phyloP scores from a whole-genome alignment of 2,888 invertebrate species.

The Papilio gigon region DNA sequence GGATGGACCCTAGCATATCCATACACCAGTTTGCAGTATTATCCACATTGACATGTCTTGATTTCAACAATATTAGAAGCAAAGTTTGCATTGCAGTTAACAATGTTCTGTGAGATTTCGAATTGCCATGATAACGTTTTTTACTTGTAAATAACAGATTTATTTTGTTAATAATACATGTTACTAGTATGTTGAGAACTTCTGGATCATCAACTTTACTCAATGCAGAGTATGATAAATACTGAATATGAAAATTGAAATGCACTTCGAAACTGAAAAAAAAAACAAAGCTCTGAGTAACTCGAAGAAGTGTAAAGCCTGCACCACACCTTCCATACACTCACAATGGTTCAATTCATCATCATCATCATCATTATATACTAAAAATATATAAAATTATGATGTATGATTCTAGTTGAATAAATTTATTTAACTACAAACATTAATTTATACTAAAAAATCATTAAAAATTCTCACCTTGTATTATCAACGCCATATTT shows the following conservation, averaged over 20 bases:
- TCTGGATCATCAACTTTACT: constrained; percentile 56
- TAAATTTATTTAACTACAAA: no score
- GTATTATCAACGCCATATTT: constrained; percentile 51
- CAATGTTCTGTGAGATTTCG: constrained; percentile 65
- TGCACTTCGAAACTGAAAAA: constrained; percentile 60
- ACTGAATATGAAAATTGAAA: constrained; percentile 67
- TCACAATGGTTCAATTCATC: no score
- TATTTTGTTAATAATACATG: constrained; percentile 61
- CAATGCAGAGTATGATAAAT: constrained; percentile 55
- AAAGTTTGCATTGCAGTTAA: constrained; percentile 66
- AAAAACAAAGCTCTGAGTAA: background rate
- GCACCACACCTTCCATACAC: no score
- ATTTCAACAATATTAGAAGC: constrained; percentile 58
- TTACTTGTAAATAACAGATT: constrained; percentile 64
- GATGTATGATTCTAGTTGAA: no score
- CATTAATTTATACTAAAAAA: background rate
- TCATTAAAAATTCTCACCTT: constrained; percentile 51
- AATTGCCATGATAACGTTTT: constrained; percentile 73
- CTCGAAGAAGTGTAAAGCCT: no score
- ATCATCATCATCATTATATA: no score
- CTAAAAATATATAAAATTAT: no score
- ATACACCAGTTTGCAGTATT: constrained; percentile 61
- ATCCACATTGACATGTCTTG: constrained; percentile 48
- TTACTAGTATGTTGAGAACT: constrained; percentile 53
- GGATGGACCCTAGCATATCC: constrained; percentile 62